phyloP scores from a whole-genome alignment of 2,797 vertebrate genomes.

The Cacajao melanocephalus region DNA sequence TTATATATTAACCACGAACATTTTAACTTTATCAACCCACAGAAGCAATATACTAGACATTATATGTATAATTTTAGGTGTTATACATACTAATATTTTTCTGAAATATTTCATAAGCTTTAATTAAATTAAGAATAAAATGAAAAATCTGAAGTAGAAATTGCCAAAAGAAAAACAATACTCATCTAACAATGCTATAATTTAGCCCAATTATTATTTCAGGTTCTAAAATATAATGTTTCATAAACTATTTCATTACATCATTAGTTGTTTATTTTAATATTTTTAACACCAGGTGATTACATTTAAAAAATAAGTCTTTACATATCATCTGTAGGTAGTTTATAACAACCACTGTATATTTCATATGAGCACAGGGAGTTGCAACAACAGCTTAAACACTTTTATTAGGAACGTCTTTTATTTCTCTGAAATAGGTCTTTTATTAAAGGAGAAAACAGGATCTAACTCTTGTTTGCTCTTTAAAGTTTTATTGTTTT shows the following conservation, averaged over 20 bases:
- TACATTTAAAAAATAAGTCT: background rate
- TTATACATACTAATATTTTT: constrained; percentile 29
- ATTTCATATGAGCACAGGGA: constrained; percentile 58
- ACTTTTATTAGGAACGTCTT: constrained; percentile 78
- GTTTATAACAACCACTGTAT: constrained; percentile 39
- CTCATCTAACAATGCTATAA: background rate
- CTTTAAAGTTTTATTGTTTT: constrained; percentile 88
- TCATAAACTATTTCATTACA: constrained; percentile 46
- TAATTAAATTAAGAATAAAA: constrained; percentile 57
- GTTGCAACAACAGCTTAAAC: constrained; percentile 61
- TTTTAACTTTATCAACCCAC: background rate
- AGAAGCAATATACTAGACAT: background rate
- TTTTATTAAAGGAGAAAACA: constrained; percentile 77
- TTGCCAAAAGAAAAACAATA: constrained; percentile 36
- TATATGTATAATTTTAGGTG: constrained; percentile 47
- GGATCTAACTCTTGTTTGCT: constrained; percentile 86
- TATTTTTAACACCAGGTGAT: background rate
- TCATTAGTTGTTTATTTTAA: constrained; percentile 52
- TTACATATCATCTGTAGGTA: background rate
- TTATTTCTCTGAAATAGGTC: constrained; percentile 80
- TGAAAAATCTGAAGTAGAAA: constrained; percentile 20
- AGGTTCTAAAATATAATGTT: constrained; percentile 37
- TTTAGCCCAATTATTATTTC: constrained; percentile 53
- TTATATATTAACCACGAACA: background rate
- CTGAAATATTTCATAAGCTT: constrained; percentile 41